These are phyloP conservation scores for Heliconius charithonia DNA, from an alignment of 2,888 invertebrate species.

Conservation along the genomic window DNA sequence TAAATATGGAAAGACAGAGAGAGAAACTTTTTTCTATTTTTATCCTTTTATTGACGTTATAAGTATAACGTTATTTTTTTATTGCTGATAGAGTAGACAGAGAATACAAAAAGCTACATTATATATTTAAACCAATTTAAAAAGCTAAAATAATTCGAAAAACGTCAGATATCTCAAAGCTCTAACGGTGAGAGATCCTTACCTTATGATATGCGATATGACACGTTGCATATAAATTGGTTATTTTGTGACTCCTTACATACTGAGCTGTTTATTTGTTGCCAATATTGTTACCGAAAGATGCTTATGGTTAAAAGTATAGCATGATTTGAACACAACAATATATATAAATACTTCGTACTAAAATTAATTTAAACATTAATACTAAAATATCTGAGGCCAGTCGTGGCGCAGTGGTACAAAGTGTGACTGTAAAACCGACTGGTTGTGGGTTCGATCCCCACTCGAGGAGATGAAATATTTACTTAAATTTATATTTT, in stretches of 20 bases:
- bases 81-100: neutral
- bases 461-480: no score
- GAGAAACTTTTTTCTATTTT: no score
- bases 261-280: slow-evolving; percentile 4
- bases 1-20: no score
- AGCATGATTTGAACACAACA: neutral
- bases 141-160: neutral
- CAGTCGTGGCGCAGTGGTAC: no score
- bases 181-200: neutral
- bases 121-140: neutral
- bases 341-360: neutral
- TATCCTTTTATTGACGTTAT: neutral
- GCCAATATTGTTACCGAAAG: neutral
- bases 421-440: no score
- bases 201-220: slow-evolving; percentile 13
- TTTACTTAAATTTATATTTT: no score
- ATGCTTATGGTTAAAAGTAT: no score
- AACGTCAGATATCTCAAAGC: neutral
- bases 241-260: slow-evolving; percentile 9
- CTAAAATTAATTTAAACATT: neutral
- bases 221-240: slow-evolving; percentile 19
- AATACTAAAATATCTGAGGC: no score
- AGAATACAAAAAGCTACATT: neutral
- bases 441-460: no score
- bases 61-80: neutral